Conservation (phyloP, 2,797 vertebrate species). For the Manis javanica region DNA sequence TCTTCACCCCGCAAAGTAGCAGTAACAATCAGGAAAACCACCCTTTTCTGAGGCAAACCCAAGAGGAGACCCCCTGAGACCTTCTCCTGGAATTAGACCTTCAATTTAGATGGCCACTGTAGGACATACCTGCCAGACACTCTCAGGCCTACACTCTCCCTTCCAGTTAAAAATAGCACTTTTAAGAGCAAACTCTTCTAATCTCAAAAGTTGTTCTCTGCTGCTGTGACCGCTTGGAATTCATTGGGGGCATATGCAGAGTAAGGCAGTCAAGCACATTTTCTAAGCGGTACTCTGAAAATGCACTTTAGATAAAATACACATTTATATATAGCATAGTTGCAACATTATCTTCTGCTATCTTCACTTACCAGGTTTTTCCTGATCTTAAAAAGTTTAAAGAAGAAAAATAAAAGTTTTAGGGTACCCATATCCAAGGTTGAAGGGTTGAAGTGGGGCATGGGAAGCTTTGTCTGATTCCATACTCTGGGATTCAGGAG, state of each 20-base stretch:
- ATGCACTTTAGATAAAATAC: not conserved
- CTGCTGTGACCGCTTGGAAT: not conserved
- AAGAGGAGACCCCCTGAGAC: not conserved
- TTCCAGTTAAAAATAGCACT: constrained; percentile 45
- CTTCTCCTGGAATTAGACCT: not conserved
- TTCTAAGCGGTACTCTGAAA: constrained; percentile 32
- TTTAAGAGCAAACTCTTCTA: constrained; percentile 36
- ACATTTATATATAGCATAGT: not conserved
- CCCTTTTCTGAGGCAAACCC: not conserved
- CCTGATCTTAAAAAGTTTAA: not conserved
- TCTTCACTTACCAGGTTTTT: constrained; percentile 11
- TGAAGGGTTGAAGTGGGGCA: not conserved
- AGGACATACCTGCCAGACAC: not conserved
- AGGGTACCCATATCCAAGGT: not conserved
- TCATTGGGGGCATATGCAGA: not conserved
- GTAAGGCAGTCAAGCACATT: not conserved
- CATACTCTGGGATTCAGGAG: not conserved
- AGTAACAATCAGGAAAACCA: not conserved
- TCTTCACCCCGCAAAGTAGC: not conserved
- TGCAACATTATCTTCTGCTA: not conserved
- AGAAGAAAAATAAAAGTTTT: constrained; percentile 15
- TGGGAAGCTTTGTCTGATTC: not conserved
- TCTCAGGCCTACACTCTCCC: not conserved
- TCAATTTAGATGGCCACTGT: not conserved
- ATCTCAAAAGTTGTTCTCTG: constrained; percentile 22